Base-by-base conservation (phyloP, 1,140 invertebrate species). In the Penaeus indicus region DNA sequence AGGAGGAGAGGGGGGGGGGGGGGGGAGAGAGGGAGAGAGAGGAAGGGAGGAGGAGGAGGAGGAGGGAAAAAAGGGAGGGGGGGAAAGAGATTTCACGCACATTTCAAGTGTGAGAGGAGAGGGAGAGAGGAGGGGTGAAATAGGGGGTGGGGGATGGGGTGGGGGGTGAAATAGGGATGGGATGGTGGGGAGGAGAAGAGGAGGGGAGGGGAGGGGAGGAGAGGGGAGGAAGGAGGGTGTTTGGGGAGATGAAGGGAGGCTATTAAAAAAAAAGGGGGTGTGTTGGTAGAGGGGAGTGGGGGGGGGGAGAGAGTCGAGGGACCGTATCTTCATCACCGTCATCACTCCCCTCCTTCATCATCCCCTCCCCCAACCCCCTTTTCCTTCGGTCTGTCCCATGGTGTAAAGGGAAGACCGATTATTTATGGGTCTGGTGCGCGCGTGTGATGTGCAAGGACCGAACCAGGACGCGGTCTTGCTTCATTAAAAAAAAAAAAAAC, bases 31-130 rank as follows among this genome's bases (percentile, higher is more conserved):
- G 32, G 78, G 38, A 81, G 62, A 42, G 63, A 72, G 79, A 63
- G 78, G 78, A 75, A 72, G 72, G 80, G 47, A 72, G 82, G 79
- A 60, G 85, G n/a, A 54, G 25, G 19, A 72, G 60, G 16, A n/a
- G 11, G 11, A 47, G 75, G 75, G 75, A 22, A 22, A 32, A 22
- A 54, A 60, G 60, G 60, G 16, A n/a, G 11, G 11, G 25, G 75
- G 75, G 75, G 47, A 22, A 32, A 22, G 79, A 60, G 60, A 25
- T 47, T 38, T 60, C 25, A 54, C 60, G 27, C 18, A 18, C 60
- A 54, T 42, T 42, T 42, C 38, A 42, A 42, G 38, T 42, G 38
- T 42, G 54, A 16, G 54, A 38, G 32, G 42, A 21, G 27, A 11
- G 27, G 8, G 27, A 11, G 27, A n/a, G 18, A n/a, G 38, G 42